phyloP scores from a whole-genome alignment of 2,797 vertebrate genomes.

The Oophaga sylvatica region DNA sequence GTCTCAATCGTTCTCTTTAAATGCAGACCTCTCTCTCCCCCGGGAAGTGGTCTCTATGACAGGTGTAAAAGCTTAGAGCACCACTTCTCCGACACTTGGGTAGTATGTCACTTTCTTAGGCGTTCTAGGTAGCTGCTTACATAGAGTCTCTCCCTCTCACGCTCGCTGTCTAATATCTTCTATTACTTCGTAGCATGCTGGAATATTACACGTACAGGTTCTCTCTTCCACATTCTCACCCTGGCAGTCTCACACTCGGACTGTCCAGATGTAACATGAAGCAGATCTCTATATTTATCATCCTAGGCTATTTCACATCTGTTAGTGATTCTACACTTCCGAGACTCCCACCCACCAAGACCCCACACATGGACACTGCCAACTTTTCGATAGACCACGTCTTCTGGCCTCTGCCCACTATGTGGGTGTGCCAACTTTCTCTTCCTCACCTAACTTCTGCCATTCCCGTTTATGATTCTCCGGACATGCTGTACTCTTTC shows the following conservation, averaged over 20 bases:
- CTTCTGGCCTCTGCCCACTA: background rate
- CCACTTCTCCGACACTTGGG: background rate
- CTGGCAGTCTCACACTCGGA: slow-evolving; percentile 33
- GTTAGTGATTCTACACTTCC: slow-evolving; percentile 44
- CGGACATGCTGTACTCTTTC: slow-evolving; percentile 5
- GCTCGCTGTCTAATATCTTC: background rate
- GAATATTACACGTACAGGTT: background rate
- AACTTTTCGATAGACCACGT: background rate
- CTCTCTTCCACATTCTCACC: slow-evolving; percentile 1
- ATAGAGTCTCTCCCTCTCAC: slow-evolving; percentile 5
- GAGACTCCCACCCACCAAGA: slow-evolving; percentile 20
- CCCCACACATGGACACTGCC: slow-evolving; percentile 22
- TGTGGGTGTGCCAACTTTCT: background rate
- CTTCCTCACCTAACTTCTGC: slow-evolving; percentile 4
- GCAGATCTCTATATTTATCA: slow-evolving; percentile 58
- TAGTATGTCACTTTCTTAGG: slow-evolving; percentile 6
- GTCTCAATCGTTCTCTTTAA: slow-evolving; percentile 31
- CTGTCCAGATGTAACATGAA: slow-evolving; percentile 61
- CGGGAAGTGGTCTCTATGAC: slow-evolving; percentile 24
- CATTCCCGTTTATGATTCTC: background rate
- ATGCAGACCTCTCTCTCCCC: slow-evolving; percentile 6
- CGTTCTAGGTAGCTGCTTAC: too few species aligned
- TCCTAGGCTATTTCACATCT: slow-evolving; percentile 61
- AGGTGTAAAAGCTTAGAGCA: slow-evolving; percentile 20
- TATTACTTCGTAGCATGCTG: background rate